Evolutionary conservation across 1,140 invertebrate genomes (phyloP), one percentile per base, ranked within the genome.

Genomic region (Amphibalanus amphitrite): DNA sequence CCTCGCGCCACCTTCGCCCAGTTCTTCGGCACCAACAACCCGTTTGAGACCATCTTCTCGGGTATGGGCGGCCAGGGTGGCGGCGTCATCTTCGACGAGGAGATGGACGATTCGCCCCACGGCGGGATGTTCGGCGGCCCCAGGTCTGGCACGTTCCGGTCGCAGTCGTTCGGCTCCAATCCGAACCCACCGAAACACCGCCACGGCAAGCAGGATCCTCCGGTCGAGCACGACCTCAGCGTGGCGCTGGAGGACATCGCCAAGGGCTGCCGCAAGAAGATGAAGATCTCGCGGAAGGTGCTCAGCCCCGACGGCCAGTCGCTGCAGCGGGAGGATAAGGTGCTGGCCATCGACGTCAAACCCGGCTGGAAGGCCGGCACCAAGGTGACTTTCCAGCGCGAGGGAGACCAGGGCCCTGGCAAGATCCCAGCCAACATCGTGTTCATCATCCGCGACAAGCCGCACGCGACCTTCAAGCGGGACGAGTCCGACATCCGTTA

Each of bases 301-400:
- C n/a, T n/a, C n/a, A n/a, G n/a, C n/a, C n/a, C n/a, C n/a, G n/a
- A 98, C 81, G 93, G 93, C 69, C 79, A 83, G 71, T 86, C 89
- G 0, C 81, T 81, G 13, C 89, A 88, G 74, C 94, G 96, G 77
- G 93, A 98, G 80, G 97, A 99, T 78, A 99, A 99, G 84, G 92
- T 98, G 65, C 82, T 99, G 13, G 97, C 95, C 0, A 98, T 99
- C 73, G 94, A 93, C 75, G 93, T 99, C 3, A 99, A 99, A 80
- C 95, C 94, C 26, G 97, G 97, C 25, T 99, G 97, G 97, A 98
- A 97, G 82, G 92, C 95, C 28, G 96, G 97, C 25, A 99, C 97
- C 0, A 97, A 95, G 82, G 97, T 99, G 72, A 99, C 96, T 72
- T 99, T 99, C 84, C 93, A 97, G 77, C 89, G 93, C 76, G 97